Evolutionary conservation across 2,797 vertebrate genomes (phyloP).

Genomic region (Myotis daubentonii): DNA sequence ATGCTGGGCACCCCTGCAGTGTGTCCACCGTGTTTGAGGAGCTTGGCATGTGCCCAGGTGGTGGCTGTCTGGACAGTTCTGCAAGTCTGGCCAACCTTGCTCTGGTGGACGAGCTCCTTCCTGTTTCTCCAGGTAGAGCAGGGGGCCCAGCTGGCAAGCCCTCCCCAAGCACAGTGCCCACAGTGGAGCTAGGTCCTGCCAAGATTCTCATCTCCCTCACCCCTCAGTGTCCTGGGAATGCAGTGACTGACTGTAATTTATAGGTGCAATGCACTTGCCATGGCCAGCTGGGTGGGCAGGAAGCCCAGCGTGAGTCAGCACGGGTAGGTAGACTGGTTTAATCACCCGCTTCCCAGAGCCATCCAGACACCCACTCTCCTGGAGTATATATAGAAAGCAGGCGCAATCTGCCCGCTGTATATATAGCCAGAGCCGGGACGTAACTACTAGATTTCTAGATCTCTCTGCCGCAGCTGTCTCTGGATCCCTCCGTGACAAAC

Average conservation of each 20-base stretch:
- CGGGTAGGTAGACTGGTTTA: constrained; percentile 82
- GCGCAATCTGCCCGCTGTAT: constrained; percentile 62
- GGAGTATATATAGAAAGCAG: constrained; percentile 70
- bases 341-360: constrained; percentile 83
- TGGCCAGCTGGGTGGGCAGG: constrained; percentile 85
- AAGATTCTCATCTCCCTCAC: constrained; percentile 66
- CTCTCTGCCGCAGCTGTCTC: constrained; percentile 52
- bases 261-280: constrained; percentile 84
- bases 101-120: background rate
- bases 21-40: background rate
- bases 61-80: background rate
- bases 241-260: constrained; percentile 85
- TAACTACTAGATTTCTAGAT: constrained; percentile 76
- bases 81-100: background rate
- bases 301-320: constrained; percentile 86
- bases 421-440: constrained; percentile 55
- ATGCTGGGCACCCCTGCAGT: background rate
- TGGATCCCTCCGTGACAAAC: constrained; percentile 55
- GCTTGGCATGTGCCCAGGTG: background rate
- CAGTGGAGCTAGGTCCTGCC: constrained; percentile 55
- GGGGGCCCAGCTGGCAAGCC: background rate
- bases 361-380: constrained; percentile 67
- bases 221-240: constrained; percentile 75
- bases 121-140: background rate
- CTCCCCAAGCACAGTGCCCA: background rate